Evolutionary conservation across 2,888 invertebrate genomes (phyloP).

Genomic region (Meiosimyza platycephala): DNA sequence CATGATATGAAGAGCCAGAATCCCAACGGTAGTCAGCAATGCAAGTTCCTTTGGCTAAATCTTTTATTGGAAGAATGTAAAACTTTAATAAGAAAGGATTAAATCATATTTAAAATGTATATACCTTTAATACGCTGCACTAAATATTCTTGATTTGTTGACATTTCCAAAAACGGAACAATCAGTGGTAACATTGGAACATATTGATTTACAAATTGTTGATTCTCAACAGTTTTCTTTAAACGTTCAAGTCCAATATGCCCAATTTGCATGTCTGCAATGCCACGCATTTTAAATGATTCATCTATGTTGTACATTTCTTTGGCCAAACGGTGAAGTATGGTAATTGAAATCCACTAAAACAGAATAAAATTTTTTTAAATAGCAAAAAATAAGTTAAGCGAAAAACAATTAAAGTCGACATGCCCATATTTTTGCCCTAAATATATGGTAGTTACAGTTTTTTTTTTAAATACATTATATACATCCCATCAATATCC

Average conservation of each 20-base stretch:
- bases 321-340: slow-evolving; percentile 78
- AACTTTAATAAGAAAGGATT: not conserved
- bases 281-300: slow-evolving; percentile 76
- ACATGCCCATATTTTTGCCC: not conserved
- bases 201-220: slow-evolving; percentile 63
- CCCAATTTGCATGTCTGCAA: slow-evolving; percentile 76
- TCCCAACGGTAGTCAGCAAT: slow-evolving; percentile 92
- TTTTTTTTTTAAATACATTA: too few relatives aligned
- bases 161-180: slow-evolving; percentile 84
- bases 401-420: not conserved
- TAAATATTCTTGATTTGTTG: slow-evolving; percentile 87
- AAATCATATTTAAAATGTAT: not conserved
- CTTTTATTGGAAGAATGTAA: slow-evolving; percentile 24
- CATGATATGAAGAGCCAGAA: slow-evolving; percentile 79
- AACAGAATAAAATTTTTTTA: slow-evolving; percentile 12
- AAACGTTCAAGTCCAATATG: slow-evolving; percentile 79
- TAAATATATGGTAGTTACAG: too few relatives aligned
- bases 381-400: slow-evolving; percentile 20
- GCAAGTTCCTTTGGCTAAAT: slow-evolving; percentile 77
- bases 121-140: slow-evolving; percentile 78
- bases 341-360: slow-evolving; percentile 88
- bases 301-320: slow-evolving; percentile 81
- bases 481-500: not conserved
- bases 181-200: slow-evolving; percentile 69
- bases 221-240: slow-evolving; percentile 76